A percentile compares a stretch with the other conserved stretches of the same genome.
phyloP scores from a whole-genome alignment of 2,888 invertebrate species.

The Diplolepis rosae region DNA sequence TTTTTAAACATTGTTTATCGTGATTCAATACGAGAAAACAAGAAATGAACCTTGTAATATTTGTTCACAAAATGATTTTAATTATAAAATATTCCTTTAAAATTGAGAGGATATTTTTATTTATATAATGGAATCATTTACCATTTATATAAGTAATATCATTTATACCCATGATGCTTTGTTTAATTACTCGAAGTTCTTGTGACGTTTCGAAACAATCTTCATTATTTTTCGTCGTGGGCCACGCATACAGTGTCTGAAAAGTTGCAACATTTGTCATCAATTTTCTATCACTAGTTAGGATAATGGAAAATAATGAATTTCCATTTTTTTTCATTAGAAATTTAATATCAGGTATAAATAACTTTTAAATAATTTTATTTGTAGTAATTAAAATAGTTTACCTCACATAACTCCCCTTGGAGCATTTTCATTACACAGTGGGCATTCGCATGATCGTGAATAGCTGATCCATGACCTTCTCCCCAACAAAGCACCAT shows the following conservation, averaged over 20 bases:
- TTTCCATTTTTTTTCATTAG: not conserved
- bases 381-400: not conserved
- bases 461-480: slow-evolving; percentile 94
- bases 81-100: too few relatives aligned
- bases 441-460: slow-evolving; percentile 96
- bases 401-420: slow-evolving; percentile 87
- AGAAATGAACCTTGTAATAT: too few relatives aligned
- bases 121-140: slow-evolving; percentile 76
- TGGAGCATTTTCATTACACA: slow-evolving; percentile 97
- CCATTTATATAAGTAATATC: slow-evolving; percentile 97
- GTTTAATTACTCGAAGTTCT: slow-evolving; percentile 80
- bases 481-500: slow-evolving; percentile 99
- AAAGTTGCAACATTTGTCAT: too few relatives aligned
- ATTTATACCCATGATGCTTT: slow-evolving; percentile 81
- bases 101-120: too few relatives aligned
- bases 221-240: slow-evolving; percentile 72
- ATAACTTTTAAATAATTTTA: not conserved
- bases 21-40: too few relatives aligned
- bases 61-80: too few relatives aligned
- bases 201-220: slow-evolving; percentile 68
- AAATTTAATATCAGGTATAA: not conserved
- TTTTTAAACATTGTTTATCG: too few relatives aligned
- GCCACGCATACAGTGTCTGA: slow-evolving; percentile 84
- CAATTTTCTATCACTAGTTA: too few relatives aligned
- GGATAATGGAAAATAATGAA: too few relatives aligned